These are phyloP conservation scores for Caenorhabditis imperialis DNA, from an alignment of 2,888 invertebrate genomes.

Conservation along the genomic window DNA sequence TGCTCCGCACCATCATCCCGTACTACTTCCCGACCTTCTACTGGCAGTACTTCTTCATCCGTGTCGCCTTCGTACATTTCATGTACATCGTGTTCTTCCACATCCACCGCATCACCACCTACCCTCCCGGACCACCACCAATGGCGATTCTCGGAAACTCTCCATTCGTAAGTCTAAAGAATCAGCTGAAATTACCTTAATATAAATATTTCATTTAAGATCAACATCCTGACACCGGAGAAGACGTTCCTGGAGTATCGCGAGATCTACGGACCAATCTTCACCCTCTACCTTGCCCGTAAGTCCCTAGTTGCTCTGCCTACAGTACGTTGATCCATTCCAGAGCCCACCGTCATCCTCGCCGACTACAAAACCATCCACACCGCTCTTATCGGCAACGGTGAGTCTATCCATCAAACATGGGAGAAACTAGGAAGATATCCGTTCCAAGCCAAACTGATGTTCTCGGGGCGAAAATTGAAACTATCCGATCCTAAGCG, in stretches of 20 bases:
- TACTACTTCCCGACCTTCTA: neutral
- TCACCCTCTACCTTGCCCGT: slow-evolving; percentile 71
- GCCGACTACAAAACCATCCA: slow-evolving; percentile 54
- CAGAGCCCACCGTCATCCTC: slow-evolving; percentile 61
- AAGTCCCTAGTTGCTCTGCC: neutral
- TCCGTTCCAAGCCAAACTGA: neutral
- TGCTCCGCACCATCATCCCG: slow-evolving; percentile 1
- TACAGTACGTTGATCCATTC: neutral
- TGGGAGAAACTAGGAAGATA: neutral
- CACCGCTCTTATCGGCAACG: slow-evolving; percentile 52
- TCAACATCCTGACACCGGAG: slow-evolving; percentile 35
- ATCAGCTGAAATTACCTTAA: no score
- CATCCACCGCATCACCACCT: neutral
- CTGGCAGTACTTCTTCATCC: slow-evolving; percentile 22
- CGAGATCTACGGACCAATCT: slow-evolving; percentile 69
- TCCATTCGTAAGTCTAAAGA: slow-evolving; percentile 36
- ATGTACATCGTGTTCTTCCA: slow-evolving; percentile 6
- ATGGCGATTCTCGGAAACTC: slow-evolving; percentile 58
- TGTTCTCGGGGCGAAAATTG: slow-evolving; percentile 5
- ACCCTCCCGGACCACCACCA: slow-evolving; percentile 61
- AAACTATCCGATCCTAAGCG: slow-evolving; percentile 10
- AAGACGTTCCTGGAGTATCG: slow-evolving; percentile 44
- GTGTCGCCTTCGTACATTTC: slow-evolving; percentile 18
- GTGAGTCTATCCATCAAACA: slow-evolving; percentile 20
- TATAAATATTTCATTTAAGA: slow-evolving; percentile 4